Base-by-base conservation (phyloP, 2,888 invertebrate genomes). In the Conistra vaccinii region DNA sequence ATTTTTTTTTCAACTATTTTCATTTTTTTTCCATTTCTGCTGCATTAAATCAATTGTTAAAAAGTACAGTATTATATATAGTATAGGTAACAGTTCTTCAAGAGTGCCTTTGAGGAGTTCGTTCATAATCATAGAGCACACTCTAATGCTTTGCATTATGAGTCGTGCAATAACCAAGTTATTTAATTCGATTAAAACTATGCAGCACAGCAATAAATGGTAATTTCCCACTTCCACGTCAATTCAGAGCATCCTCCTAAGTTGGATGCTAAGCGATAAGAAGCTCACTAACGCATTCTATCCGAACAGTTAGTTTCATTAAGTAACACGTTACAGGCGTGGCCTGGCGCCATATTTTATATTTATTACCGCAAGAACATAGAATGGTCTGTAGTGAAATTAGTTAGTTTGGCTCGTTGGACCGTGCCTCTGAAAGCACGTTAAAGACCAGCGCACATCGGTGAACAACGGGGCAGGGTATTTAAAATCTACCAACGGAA, bases 321-420 rank as follows among this genome's bases (percentile, higher is more conserved):
- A 51, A n/a, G 9, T 20, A 14, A 72, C 73, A 48, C 48, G 72
- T 14, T 51, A 3, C 12, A 10, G 73, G 73, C 73, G 72, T 73
- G 58, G 72, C 58, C 10, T 1, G 1, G 29, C 2, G n/a, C 72
- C 72, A 72, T 73, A 72, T n/a, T 20, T 60, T 39, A 72, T 14
- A 5, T 35, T 45, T 12, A 35, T 10, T 35, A 48, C 26, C 7
- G 0, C 35, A 5, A 71, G 72, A 60, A 51, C n/a, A 29, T 14
- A 58, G 58, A 51, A 72, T 39, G n/a, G n/a, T 51, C 58, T 45
- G 5, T 57, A 12, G 35, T 45, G 26, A 1, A 57, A 70, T 45
- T 57, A 1, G 17, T 35, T n/a, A 17, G 35, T 58, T 57, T 29
- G 17, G 6, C 6, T 63, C 45, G 23, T 14, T 1, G 29, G 29